Evolutionary conservation across 2,888 invertebrate genomes (phyloP).

Genomic region (Prosopocoilus inquinatus): DNA sequence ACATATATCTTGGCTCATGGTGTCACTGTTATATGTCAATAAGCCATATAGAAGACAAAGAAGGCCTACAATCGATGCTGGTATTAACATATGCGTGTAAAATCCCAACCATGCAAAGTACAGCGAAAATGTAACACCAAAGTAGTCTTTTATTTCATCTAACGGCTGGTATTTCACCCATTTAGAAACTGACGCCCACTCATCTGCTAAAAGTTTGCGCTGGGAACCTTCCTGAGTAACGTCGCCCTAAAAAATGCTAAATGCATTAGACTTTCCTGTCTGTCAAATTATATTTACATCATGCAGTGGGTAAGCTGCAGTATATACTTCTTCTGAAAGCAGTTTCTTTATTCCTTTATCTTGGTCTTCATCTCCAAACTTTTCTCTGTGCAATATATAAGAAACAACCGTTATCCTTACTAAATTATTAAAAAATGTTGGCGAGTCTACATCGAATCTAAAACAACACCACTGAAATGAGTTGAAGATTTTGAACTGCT

Average conservation of each 20-base stretch:
- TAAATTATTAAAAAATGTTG: conserved; percentile 67
- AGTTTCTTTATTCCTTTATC: conserved; percentile 68
- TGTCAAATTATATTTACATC: conserved; percentile 57
- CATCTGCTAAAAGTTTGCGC: conserved; percentile 59
- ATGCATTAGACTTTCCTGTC: not conserved
- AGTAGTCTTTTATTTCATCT: conserved; percentile 74
- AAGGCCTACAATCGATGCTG: conserved; percentile 67
- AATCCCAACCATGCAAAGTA: conserved; percentile 86
- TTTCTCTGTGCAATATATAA: conserved; percentile 72
- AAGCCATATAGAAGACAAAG: conserved; percentile 64
- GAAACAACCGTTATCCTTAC: conserved; percentile 68
- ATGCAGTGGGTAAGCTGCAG: conserved; percentile 72
- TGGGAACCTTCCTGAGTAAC: conserved; percentile 51
- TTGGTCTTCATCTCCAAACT: conserved; percentile 58
- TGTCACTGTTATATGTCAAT: conserved; percentile 52
- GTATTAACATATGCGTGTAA: conserved; percentile 80
- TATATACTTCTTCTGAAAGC: conserved; percentile 62
- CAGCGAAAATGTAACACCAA: conserved; percentile 73
- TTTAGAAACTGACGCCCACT: conserved; percentile 71
- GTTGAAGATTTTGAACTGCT: not conserved
- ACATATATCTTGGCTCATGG: conserved; percentile 60
- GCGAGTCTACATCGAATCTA: conserved; percentile 65
- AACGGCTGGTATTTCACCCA: conserved; percentile 74
- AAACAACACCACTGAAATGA: not conserved
- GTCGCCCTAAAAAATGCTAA: conserved; percentile 54